phyloP scores from a whole-genome alignment of 2,113 vertebrate species.

The Calyptommatus sinebrachiatus region DNA sequence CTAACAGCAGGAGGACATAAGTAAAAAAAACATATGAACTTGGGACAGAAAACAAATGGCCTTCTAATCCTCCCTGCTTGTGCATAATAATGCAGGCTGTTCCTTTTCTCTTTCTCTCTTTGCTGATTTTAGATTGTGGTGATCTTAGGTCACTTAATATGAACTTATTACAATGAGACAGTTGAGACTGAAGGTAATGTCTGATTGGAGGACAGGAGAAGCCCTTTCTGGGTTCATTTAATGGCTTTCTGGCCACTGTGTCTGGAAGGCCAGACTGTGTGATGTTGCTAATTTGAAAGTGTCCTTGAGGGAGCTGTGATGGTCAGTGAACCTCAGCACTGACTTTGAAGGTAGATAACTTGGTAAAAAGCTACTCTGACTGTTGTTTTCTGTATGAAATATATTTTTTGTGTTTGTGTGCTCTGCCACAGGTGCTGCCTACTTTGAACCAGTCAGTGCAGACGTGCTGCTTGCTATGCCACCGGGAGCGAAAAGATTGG shows the following conservation, averaged over 20 bases:
- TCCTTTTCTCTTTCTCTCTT: background rate
- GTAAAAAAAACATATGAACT: background rate
- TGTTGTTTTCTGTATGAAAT: background rate
- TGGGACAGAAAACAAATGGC: background rate
- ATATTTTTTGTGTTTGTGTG: constrained; percentile 49
- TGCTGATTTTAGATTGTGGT: background rate
- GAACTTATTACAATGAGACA: background rate
- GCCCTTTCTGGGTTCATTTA: background rate
- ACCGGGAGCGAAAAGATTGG: constrained; percentile 96
- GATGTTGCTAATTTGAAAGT: background rate
- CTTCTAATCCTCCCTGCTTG: background rate
- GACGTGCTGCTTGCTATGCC: constrained; percentile 96
- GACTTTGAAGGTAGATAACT: background rate
- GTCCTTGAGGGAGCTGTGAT: too few relatives aligned
- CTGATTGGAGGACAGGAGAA: background rate
- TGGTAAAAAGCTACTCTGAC: background rate
- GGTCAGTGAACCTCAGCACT: too few relatives aligned
- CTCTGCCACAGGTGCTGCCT: constrained; percentile 69
- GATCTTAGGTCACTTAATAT: background rate
- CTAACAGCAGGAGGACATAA: too few relatives aligned
- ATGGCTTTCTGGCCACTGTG: background rate
- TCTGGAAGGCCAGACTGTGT: background rate
- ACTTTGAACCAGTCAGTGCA: constrained; percentile 83
- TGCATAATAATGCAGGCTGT: background rate
- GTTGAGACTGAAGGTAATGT: background rate